Percentiles rank a stretch among this genome's conserved stretches.
These are phyloP conservation scores for Saiga tatarica DNA, from an alignment of 2,113 vertebrate genomes.

Conservation along the genomic window DNA sequence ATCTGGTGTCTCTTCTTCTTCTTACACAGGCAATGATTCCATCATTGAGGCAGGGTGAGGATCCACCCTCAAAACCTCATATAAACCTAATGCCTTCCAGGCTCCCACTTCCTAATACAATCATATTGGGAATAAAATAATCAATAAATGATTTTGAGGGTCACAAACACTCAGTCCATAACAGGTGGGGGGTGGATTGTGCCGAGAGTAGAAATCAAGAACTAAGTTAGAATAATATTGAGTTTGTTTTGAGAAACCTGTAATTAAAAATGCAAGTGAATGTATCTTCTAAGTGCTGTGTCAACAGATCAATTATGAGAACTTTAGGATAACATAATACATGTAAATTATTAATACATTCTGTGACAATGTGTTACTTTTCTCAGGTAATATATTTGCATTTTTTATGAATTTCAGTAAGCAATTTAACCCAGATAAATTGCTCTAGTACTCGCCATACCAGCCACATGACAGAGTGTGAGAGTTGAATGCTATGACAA, in stretches of 20 bases:
- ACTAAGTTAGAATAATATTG: not conserved
- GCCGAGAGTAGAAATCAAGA: not conserved
- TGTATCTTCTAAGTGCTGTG: conserved; percentile 44
- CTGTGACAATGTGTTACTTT: conserved; percentile 50
- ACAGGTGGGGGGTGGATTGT: not conserved
- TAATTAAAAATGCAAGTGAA: conserved; percentile 54
- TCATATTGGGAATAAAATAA: not conserved
- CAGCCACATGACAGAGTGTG: not conserved
- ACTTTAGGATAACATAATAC: conserved; percentile 34
- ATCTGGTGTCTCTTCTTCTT: not conserved
- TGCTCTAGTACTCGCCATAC: not conserved
- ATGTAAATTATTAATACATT: conserved; percentile 64
- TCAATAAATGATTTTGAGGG: not conserved
- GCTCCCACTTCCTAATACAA: not conserved
- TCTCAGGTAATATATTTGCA: conserved; percentile 58
- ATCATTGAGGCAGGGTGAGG: not conserved
- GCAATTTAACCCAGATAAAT: conserved; percentile 51
- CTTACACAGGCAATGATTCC: not conserved
- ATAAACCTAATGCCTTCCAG: not conserved
- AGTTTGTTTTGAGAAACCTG: not conserved
- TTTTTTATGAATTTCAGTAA: conserved; percentile 62
- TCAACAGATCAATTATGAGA: conserved; percentile 62
- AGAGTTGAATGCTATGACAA: not conserved
- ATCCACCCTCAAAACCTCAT: not conserved
- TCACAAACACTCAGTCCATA: not conserved